Evolutionary conservation across 2,888 invertebrate species (phyloP).

Genomic region (Cylindroiulus punctatus): DNA sequence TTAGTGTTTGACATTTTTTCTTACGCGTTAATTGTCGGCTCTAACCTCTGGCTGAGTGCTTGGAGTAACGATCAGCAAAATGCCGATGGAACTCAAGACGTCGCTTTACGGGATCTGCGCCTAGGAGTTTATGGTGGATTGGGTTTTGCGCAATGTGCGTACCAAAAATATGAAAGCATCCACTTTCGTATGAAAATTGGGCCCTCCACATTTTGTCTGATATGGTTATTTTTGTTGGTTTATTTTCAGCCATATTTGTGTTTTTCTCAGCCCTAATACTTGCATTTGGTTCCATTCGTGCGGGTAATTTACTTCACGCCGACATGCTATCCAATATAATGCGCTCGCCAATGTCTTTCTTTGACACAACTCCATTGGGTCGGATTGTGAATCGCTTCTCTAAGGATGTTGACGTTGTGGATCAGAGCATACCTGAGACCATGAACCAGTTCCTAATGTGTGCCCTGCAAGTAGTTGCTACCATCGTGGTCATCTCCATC

Average conservation of each 20-base stretch:
- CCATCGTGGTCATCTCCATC: conserved; percentile 62
- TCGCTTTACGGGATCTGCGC: conserved; percentile 76
- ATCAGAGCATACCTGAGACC: conserved; percentile 75
- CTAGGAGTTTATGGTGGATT: conserved; percentile 90
- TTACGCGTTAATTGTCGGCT: conserved; percentile 79
- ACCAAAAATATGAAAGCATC: neutral
- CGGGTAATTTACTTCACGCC: conserved; percentile 61
- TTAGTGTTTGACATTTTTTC: conserved; percentile 76
- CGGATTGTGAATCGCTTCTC: conserved; percentile 76
- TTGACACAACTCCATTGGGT: conserved; percentile 79
- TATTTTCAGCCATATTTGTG: conserved; percentile 60
- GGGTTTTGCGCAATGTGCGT: conserved; percentile 77
- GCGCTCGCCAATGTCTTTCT: conserved; percentile 74
- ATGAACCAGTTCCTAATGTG: conserved; percentile 74
- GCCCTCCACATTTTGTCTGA: neutral
- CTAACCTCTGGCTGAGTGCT: conserved; percentile 71
- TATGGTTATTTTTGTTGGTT: neutral
- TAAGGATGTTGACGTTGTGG: conserved; percentile 75
- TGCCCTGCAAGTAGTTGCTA: conserved; percentile 62
- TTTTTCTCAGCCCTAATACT: conserved; percentile 61
- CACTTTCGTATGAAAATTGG: neutral
- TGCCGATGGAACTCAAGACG: conserved; percentile 65
- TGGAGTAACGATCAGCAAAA: conserved; percentile 58
- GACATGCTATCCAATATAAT: conserved; percentile 60
- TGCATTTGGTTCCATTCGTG: conserved; percentile 62